A percentile compares a stretch with the other conserved stretches of the same genome.
Conservation (phyloP, 2,888 invertebrate genomes). For the Agrochola litura region DNA sequence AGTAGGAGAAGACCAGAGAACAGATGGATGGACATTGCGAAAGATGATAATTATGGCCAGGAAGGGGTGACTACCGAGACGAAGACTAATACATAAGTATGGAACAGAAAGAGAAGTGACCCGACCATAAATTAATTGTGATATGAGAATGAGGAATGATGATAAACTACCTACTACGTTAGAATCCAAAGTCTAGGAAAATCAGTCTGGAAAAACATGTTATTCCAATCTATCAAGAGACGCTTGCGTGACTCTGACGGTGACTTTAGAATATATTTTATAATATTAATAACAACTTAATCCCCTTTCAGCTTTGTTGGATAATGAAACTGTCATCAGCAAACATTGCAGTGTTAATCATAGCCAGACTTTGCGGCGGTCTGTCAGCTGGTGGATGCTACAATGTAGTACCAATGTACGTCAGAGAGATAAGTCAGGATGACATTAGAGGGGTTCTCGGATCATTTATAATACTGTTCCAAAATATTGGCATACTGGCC, state of each 20-base stretch:
- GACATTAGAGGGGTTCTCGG: slow-evolving; percentile 79
- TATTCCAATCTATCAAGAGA: not conserved
- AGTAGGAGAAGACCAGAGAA: too few species aligned
- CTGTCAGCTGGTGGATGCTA: slow-evolving; percentile 80
- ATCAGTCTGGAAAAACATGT: not conserved
- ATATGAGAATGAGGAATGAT: too few species aligned
- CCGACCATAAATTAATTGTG: too few species aligned
- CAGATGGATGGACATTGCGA: too few species aligned
- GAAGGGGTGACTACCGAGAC: too few species aligned
- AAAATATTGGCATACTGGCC: slow-evolving; percentile 76
- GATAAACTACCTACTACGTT: too few species aligned
- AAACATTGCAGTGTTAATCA: slow-evolving; percentile 69
- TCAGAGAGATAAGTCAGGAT: slow-evolving; percentile 82
- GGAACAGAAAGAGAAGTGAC: too few species aligned
- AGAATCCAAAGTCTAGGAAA: too few species aligned
- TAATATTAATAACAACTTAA: not conserved
- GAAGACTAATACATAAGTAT: too few species aligned
- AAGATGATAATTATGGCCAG: too few species aligned
- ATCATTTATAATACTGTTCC: slow-evolving; percentile 74
- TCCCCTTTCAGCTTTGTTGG: slow-evolving; percentile 77
- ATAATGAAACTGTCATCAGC: slow-evolving; percentile 74
- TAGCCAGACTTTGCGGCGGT: slow-evolving; percentile 76
- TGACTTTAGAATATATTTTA: slow-evolving; percentile 1
- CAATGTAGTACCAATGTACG: slow-evolving; percentile 78
- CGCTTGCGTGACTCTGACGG: not conserved